A percentile compares a stretch with the other conserved stretches of the same genome.
These are phyloP conservation scores for Minunthozetes semirufus DNA, from an alignment of 2,888 invertebrate genomes.

Conservation along the genomic window DNA sequence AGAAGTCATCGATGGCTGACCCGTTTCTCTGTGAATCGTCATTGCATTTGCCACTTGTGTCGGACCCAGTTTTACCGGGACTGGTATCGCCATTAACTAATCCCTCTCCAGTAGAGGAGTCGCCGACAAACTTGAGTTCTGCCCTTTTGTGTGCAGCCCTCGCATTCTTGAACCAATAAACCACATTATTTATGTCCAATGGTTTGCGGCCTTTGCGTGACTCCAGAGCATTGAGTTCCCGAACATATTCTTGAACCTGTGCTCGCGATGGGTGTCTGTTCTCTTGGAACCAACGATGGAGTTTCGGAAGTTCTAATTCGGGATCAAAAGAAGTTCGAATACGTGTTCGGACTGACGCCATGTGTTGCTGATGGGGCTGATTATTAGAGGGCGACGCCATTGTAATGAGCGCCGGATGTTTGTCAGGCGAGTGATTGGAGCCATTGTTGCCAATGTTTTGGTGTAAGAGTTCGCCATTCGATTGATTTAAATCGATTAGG, in stretches of 20 bases:
- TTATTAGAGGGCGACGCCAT: background rate
- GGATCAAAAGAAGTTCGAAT: slow-evolving; percentile 97
- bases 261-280: slow-evolving; percentile 95
- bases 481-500: slow-evolving; percentile 33
- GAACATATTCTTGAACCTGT: slow-evolving; percentile 91
- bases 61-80: slow-evolving; percentile 32
- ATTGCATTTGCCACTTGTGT: slow-evolving; percentile 37
- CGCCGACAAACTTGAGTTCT: slow-evolving; percentile 53
- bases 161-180: slow-evolving; percentile 76
- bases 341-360: slow-evolving; percentile 50
- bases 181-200: slow-evolving; percentile 64
- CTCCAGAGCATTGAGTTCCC: slow-evolving; percentile 83
- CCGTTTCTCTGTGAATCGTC: slow-evolving; percentile 38
- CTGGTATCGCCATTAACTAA: slow-evolving; percentile 31
- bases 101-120: slow-evolving; percentile 40
- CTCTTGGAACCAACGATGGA: slow-evolving; percentile 93
- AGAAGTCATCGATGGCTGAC: slow-evolving; percentile 34
- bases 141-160: slow-evolving; percentile 90
- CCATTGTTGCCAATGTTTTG: slow-evolving; percentile 8
- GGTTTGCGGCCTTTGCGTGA: slow-evolving; percentile 87
- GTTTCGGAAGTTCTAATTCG: slow-evolving; percentile 86
- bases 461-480: slow-evolving; percentile 9
- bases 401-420: slow-evolving; percentile 15
- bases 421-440: slow-evolving; percentile 5
- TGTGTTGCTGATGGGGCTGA: slow-evolving; percentile 19